Percentiles rank a stretch among this genome's conserved stretches.
These are phyloP conservation scores for Campoletis sonorensis DNA, from an alignment of 1,140 invertebrate genomes.

Conservation along the genomic window DNA sequence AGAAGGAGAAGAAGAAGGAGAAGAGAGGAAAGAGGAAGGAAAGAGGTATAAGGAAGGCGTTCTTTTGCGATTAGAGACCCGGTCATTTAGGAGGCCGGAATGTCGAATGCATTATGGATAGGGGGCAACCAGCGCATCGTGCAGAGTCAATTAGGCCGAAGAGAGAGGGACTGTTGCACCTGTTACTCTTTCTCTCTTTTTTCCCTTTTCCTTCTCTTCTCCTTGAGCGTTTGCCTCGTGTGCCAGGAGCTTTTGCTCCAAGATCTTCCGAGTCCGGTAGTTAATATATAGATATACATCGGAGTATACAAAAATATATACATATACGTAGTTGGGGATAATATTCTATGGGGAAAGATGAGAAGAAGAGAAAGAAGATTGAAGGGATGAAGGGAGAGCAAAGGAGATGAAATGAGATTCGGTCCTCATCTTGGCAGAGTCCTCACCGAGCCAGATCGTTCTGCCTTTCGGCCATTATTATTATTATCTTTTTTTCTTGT, in stretches of 20 bases:
- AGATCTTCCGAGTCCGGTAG: background rate
- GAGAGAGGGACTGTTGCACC: conserved; percentile 47
- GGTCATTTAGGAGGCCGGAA: conserved; percentile 56
- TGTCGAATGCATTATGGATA: conserved; percentile 63
- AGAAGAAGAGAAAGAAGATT: background rate
- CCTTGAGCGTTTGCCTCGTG: conserved; percentile 45
- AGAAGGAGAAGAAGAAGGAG: background rate
- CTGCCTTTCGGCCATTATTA: conserved; percentile 21
- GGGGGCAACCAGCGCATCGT: conserved; percentile 52
- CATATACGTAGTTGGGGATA: background rate
- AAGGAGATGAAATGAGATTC: background rate
- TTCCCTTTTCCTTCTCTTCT: conserved; percentile 47
- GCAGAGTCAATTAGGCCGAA: conserved; percentile 58
- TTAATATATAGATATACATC: background rate
- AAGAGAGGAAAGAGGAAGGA: background rate
- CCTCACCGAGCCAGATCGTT: conserved; percentile 28
- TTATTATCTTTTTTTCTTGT: background rate
- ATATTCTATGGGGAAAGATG: conserved; percentile 6
- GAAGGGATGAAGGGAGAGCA: background rate
- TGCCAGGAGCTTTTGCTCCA: conserved; percentile 8
- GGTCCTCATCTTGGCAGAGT: conserved; percentile 15
- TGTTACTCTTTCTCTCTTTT: conserved; percentile 43
- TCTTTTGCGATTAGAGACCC: conserved; percentile 54
- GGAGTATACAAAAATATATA: too few relatives aligned
- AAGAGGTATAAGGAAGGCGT: background rate